Percentiles rank a stretch among this genome's conserved stretches.
Conservation (phyloP, 2,888 invertebrate species). For the Petrophora chlorosata region DNA sequence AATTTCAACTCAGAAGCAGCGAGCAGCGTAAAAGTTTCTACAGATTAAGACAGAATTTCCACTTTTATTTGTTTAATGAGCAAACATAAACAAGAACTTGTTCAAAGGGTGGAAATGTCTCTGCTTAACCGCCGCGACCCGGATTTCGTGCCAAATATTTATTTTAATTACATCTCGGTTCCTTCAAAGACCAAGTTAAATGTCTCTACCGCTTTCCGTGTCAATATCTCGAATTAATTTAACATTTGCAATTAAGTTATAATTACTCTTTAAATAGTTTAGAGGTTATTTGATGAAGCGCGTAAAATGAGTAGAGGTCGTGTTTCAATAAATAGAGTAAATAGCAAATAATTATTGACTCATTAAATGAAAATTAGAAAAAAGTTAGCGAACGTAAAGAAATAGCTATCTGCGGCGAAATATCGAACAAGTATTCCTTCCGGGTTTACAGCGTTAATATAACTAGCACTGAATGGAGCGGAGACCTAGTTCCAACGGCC, state of each 20-base stretch:
- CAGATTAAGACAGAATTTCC: slow-evolving; percentile 69
- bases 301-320: slow-evolving; percentile 15
- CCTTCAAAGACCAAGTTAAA: slow-evolving; percentile 69
- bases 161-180: slow-evolving; percentile 80
- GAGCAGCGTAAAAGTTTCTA: slow-evolving; percentile 57
- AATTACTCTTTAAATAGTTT: slow-evolving; percentile 33
- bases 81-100: slow-evolving; percentile 81
- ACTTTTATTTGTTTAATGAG: slow-evolving; percentile 80
- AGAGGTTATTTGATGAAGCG: slow-evolving; percentile 17
- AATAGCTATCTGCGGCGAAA: slow-evolving; percentile 47
- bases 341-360: slow-evolving; percentile 9
- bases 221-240: slow-evolving; percentile 61
- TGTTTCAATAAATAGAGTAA: slow-evolving; percentile 22
- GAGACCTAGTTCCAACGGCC: slow-evolving; percentile 51
- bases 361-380: slow-evolving; percentile 41
- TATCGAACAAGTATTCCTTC: slow-evolving; percentile 53
- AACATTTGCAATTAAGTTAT: slow-evolving; percentile 37
- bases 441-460: slow-evolving; percentile 57
- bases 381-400: slow-evolving; percentile 35
- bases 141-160: slow-evolving; percentile 81
- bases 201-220: slow-evolving; percentile 59
- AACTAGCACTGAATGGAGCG: slow-evolving; percentile 58
- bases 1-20: slow-evolving; percentile 45
- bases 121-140: slow-evolving; percentile 76
- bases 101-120: slow-evolving; percentile 80